Base-by-base conservation (phyloP, 1,140 invertebrate genomes). In the Zaprionus kolodkinae region DNA sequence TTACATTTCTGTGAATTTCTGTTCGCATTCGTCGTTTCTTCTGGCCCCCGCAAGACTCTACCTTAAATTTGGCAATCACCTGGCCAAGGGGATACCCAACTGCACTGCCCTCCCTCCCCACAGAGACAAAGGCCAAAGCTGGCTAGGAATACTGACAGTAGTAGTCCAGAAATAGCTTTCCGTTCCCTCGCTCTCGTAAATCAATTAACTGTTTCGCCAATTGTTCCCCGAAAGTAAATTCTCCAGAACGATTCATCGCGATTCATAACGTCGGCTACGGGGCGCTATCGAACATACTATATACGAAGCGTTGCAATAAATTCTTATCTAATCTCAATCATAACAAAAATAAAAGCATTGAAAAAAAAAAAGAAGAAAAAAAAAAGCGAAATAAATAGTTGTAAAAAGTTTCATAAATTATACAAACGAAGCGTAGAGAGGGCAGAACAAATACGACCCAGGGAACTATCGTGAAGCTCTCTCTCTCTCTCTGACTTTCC, bases 281-380 rank as follows among this genome's bases (percentile, higher is more conserved):
- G 1, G 12, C 52, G 70, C 81, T 85, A 85, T 89, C 85, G 66
- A 62, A 72, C 63, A 30, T 21, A 70, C 52, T 9, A 76, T 70
- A 30, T 6, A 3, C 60, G 68, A 87, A 77, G 64, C 63, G 76
- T 85, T 89, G 85, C 85, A 90, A 89, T 89, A 89, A 90, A 89
- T 85, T 83, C 61, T 89, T 89, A 89, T 89, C 85, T 89, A 89
- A 89, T 89, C 85, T 84, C 81, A 89, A 89, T 89, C 81, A 89
- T 72, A 85, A 89, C 81, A 85, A 81, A 89, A 88, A 79, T 76
- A 81, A 89, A 80, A 74, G 66, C 81, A 85, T 85, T 88, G 68
- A 84, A 79, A 88, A 75, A 72, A 15, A n/a, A 57, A 35, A 74
- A n/a, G n/a, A n/a, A n/a, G 68, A 84, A 79, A 88, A 75, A 72